Base-by-base conservation (phyloP, 2,113 vertebrate species). In the Sander lucioperca region DNA sequence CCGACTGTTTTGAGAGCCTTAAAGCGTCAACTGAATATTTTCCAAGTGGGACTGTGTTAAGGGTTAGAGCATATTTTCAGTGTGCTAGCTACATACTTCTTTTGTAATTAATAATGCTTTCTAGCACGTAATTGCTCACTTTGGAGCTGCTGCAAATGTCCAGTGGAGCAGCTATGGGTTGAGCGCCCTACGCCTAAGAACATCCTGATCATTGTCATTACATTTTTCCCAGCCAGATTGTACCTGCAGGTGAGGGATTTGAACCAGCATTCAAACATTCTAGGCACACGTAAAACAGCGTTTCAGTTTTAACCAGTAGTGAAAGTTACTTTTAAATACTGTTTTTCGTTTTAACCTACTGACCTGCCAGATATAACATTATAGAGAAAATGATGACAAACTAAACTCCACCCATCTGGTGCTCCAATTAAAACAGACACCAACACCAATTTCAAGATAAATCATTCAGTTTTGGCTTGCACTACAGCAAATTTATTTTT, bases 11-110 rank as follows among this genome's bases (percentile, higher is more conserved):
- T 50, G 53, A 59, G 14, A 36, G 53, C 36, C 36, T 65, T 14
- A 0, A 25, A 2, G 33, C 11, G 21, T n/a, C 51, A 45, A 21
- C 67, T 65, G 1, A 51, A 50, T 9, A 79, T 54, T 77, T 88
- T 84, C 75, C 75, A 77, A 58, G 71, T 82, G 72, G 78, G 72
- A 77, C 72, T 36, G 64, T 27, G 48, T 62, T 5, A 45, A 19
- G 33, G 14, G 58, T 67, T 3, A 51, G 4, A 74, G 62, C 0
- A 0, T 0, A 0, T 27, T 5, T 25, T 76, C 13, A 12, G 5
- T 36, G n/a, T 30, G 7, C 25, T 7, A 5, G 8, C 30, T 16
- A 8, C 19, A 43, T 15, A 47, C 16, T 5, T 18, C 8, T 45
- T 13, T 45, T 39, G 25, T 21, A 3, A 61, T 1, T 16, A 61